Percentiles rank a stretch among this genome's conserved stretches.
Conservation (phyloP, 2,113 vertebrate species). For the Myrmecophaga tridactyla region DNA sequence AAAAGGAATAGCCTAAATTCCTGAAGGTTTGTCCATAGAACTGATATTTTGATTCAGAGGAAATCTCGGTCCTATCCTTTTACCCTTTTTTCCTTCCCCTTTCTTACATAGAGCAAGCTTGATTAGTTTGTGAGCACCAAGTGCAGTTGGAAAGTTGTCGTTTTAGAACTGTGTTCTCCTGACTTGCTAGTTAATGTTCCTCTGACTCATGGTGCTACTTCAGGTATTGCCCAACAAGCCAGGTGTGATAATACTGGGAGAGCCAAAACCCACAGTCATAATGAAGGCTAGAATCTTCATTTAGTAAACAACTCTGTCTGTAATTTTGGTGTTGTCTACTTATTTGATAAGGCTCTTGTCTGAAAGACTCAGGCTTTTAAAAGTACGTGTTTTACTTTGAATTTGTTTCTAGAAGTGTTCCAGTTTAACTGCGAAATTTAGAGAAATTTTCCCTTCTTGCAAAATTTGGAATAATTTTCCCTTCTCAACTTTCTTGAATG, state of each 20-base stretch:
- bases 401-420: not conserved
- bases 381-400: not conserved
- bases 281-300: constrained; percentile 32
- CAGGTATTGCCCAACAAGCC: constrained; percentile 63
- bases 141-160: constrained; percentile 19
- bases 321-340: constrained; percentile 56
- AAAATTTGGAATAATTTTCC: not conserved
- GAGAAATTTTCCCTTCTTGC: not conserved
- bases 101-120: not conserved
- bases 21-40: not conserved
- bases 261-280: constrained; percentile 27
- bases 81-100: not conserved
- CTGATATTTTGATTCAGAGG: not conserved
- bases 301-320: constrained; percentile 48
- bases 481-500: constrained; percentile 1
- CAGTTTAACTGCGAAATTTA: not conserved
- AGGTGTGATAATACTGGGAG: constrained; percentile 45
- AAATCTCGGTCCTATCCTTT: not conserved
- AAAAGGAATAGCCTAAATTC: not conserved
- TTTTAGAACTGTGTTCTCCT: not conserved
- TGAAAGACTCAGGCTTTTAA: constrained; percentile 3
- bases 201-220: constrained; percentile 48
- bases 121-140: not conserved
- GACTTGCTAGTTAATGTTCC: not conserved
- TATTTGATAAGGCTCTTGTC: not conserved